A percentile compares a stretch with the other conserved stretches of the same genome.
phyloP scores from a whole-genome alignment of 1,140 invertebrate species.

The Agrypnia vestita region DNA sequence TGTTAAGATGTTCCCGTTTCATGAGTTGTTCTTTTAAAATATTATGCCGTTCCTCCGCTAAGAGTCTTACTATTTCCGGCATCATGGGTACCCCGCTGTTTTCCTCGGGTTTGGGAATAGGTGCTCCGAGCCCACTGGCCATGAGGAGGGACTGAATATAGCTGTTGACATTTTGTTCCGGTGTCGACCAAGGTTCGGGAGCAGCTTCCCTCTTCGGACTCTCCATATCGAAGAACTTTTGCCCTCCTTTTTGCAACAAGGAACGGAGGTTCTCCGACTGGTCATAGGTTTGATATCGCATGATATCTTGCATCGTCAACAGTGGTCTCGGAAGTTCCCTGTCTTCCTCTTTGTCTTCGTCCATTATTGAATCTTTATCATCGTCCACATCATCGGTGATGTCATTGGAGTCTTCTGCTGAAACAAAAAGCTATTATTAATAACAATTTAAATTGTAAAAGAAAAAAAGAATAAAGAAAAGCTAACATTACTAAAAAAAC shows the following conservation, averaged over 20 bases:
- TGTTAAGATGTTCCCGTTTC: conserved; percentile 63
- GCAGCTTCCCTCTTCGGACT: conserved; percentile 63
- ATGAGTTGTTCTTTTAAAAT: conserved; percentile 64
- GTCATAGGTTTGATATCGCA: conserved; percentile 70
- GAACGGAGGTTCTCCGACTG: conserved; percentile 74
- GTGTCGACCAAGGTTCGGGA: conserved; percentile 71
- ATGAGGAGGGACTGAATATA: conserved; percentile 69
- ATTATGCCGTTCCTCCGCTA: conserved; percentile 67
- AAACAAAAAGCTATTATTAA: neutral
- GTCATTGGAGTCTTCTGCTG: conserved; percentile 58
- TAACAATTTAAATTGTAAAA: neutral
- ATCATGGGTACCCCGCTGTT: conserved; percentile 62
- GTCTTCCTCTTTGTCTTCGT: conserved; percentile 79
- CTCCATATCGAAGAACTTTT: conserved; percentile 57
- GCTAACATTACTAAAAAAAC: neutral
- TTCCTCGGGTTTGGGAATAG: conserved; percentile 62
- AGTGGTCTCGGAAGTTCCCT: conserved; percentile 75
- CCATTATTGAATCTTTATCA: conserved; percentile 78
- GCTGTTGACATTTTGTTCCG: conserved; percentile 71
- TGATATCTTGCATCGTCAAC: conserved; percentile 76
- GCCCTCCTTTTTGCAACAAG: conserved; percentile 71
- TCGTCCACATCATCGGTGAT: conserved; percentile 67
- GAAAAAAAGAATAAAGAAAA: neutral
- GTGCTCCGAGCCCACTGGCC: conserved; percentile 55
- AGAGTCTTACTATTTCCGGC: conserved; percentile 76